Base-by-base conservation (phyloP, 1,140 invertebrate species). In the Drosophila orosa region DNA sequence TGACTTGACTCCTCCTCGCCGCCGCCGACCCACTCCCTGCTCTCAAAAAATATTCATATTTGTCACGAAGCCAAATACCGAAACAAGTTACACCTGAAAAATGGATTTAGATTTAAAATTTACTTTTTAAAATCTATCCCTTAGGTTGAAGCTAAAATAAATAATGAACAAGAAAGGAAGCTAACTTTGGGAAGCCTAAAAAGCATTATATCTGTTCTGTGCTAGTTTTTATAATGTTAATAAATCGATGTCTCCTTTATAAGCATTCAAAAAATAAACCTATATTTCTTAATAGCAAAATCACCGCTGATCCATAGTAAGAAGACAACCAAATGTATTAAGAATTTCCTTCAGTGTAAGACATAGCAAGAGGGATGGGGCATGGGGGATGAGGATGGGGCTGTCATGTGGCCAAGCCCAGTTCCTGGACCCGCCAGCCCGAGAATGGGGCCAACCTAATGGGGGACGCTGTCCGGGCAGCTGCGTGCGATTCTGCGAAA, bases 31-130 rank as follows among this genome's bases (percentile, higher is more conserved):
- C 31, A 62, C 60, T 45, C 48, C 39, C 12, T 48, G 61, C 62
- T 81, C 82, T 72, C 83, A 80, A 86, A 74, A 89, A 87, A 87
- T 89, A 87, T 89, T 89, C 83, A 87, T 87, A 89, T 87, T 87
- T 87, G 83, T 87, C 83, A 87, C 83, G 83, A 87, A 89, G 80
- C 80, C 40, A 67, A 81, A 82, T 82, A 65, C 81, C 56, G 40
- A 56, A 77, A 66, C 48, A 68, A 50, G 42, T 77, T 74, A 77
- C 73, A 77, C 72, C 24, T 22, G 7, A 22, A 75, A 47, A 25
- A 15, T n/a, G n/a, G n/a, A n/a, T n/a, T n/a, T n/a, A n/a, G n/a
- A n/a, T n/a, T n/a, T n/a, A n/a, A n/a, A n/a, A n/a, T n/a, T n/a
- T n/a, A n/a, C n/a, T n/a, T n/a, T n/a, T n/a, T n/a, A n/a, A n/a